Evolutionary conservation across 2,797 vertebrate species (phyloP).

Genomic region (Gobionotothen gibberifrons): DNA sequence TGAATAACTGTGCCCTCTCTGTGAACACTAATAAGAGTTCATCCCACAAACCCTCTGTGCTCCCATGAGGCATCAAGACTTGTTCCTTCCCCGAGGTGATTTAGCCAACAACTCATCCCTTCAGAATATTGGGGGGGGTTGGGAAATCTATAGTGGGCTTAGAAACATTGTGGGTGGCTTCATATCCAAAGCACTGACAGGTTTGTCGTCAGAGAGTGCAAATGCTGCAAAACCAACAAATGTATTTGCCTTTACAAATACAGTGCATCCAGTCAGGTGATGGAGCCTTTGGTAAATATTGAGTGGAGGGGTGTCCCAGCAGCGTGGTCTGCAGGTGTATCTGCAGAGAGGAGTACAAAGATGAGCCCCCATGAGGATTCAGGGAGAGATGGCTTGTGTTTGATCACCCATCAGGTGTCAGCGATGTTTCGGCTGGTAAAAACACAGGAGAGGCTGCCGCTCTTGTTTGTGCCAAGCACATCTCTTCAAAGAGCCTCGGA

Average conservation of each 20-base stretch:
- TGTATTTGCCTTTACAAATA: conserved; percentile 67
- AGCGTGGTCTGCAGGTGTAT: conserved; percentile 82
- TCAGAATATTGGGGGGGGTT: conserved; percentile 42
- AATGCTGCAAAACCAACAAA: conserved; percentile 73
- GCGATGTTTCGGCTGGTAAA: conserved; percentile 82
- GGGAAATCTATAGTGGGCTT: conserved; percentile 43
- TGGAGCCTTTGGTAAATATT: conserved; percentile 81
- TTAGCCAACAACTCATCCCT: conserved; percentile 67
- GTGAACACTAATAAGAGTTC: conserved; percentile 65
- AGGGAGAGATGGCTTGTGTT: conserved; percentile 79
- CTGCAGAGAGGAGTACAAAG: conserved; percentile 80
- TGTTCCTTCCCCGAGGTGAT: conserved; percentile 71
- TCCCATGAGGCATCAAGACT: conserved; percentile 60
- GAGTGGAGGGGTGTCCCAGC: conserved; percentile 78
- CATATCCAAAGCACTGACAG: conserved; percentile 59
- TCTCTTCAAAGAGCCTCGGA: conserved; percentile 84
- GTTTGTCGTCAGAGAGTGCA: conserved; percentile 65
- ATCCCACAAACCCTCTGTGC: conserved; percentile 47
- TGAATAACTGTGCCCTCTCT: conserved; percentile 72
- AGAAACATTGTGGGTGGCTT: conserved; percentile 66
- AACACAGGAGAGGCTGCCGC: conserved; percentile 85
- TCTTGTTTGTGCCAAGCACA: conserved; percentile 84
- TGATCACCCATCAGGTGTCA: conserved; percentile 90
- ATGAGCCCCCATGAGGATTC: conserved; percentile 81
- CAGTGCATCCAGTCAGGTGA: conserved; percentile 68